Evolutionary conservation across 2,888 invertebrate genomes (phyloP), one percentile per base, ranked within the genome.

Genomic region (Stenchaetothrips biformis): DNA sequence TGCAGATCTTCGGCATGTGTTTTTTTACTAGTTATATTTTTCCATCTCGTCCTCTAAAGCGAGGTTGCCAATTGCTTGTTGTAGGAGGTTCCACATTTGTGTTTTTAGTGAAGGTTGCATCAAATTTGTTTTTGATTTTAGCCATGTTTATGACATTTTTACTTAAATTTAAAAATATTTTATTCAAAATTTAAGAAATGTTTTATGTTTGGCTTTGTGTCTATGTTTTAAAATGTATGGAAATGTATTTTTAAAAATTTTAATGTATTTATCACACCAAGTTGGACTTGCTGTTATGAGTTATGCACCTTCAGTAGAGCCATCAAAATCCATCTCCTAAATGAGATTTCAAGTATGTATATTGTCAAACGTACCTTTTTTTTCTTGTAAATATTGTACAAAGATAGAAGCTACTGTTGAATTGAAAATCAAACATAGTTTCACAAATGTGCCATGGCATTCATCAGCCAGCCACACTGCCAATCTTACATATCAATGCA

Each of bases 391-490:
- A 67, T 67, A 67, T 21, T 67, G 67, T 67, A 67, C 67, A 67
- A 67, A 67, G 67, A 2, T 67, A 67, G 13, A 53, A 53, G 37
- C 53, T 53, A 13, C 37, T 37, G 37, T 37, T 37, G 18, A 8
- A 53, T 53, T 53, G 53, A 53, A 53, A 53, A 53, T 13, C 18
- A 53, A 53, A 53, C 18, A 18, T 13, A 53, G 53, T 53, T 53
- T 18, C 53, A 67, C 9, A 67, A 67, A 67, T 67, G 67, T 67
- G 67, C 67, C 67, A 67, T 67, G 67, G 67, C 67, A 67, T 67
- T 67, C 21, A 67, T 21, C 67, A 67, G 67, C 67, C 67, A 67
- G 67, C 67, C 67, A 67, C 67, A 67, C 67, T 67, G 67, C 67
- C 67, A 67, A 67, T 21, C 21, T 9, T n/a, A 67, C 67, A 67